phyloP scores from a whole-genome alignment of 2,113 vertebrate species.

The Pterocles burchelli region DNA sequence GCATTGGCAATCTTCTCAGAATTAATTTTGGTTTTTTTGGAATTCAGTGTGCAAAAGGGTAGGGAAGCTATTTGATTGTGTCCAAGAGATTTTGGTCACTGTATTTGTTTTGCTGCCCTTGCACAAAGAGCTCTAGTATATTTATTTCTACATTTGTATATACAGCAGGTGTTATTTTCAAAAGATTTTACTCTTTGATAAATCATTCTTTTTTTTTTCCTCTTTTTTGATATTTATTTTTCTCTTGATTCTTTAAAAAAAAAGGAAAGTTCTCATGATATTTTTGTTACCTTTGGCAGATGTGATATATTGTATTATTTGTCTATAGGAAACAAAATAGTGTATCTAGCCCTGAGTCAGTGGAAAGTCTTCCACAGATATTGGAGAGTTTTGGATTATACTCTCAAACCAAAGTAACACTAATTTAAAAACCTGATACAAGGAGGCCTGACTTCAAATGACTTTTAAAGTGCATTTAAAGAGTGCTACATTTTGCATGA shows the following conservation, averaged over 20 bases:
- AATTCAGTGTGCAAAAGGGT: not conserved
- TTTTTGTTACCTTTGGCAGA: conserved; percentile 13
- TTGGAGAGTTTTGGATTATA: not conserved
- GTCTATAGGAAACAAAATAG: not conserved
- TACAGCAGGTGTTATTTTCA: not conserved
- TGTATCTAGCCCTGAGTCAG: not conserved
- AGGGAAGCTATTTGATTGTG: not conserved
- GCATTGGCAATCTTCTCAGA: not conserved
- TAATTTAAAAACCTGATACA: conserved; percentile 14
- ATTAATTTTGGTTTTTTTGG: not conserved
- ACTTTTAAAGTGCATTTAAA: not conserved
- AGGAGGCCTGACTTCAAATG: not conserved
- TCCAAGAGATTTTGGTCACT: not conserved
- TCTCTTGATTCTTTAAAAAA: not conserved
- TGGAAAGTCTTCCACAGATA: conserved; percentile 20
- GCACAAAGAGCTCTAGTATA: not conserved
- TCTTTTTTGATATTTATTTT: not conserved
- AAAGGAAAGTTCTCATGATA: not conserved
- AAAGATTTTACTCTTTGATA: not conserved
- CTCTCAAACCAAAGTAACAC: not conserved
- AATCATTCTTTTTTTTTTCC: not conserved
- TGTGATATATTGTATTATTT: not conserved
- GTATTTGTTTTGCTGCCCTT: not conserved
- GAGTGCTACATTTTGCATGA: not conserved
- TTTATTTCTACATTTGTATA: conserved; percentile 20